phyloP scores from a whole-genome alignment of 2,797 vertebrate genomes.

The Arrhamphus sclerolepis region DNA sequence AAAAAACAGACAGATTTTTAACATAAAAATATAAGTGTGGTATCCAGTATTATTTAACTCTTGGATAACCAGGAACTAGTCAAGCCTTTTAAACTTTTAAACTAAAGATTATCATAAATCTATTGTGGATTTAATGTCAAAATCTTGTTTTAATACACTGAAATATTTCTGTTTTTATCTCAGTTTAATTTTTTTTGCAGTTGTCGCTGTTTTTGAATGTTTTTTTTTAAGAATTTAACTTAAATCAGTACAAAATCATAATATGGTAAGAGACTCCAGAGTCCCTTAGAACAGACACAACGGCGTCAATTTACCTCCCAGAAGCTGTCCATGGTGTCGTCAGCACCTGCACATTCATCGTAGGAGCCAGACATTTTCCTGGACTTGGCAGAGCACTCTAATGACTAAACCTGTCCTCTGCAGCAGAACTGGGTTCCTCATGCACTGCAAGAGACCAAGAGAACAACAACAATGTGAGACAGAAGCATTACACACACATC shows the following conservation, averaged over 20 bases:
- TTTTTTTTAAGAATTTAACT: too few species aligned
- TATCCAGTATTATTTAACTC: too few species aligned
- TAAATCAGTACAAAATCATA: constrained; percentile 3
- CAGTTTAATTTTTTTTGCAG: too few species aligned
- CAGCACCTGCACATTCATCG: constrained; percentile 87
- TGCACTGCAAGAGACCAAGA: constrained; percentile 77
- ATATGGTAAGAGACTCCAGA: neutral
- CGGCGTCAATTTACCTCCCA: constrained; percentile 89
- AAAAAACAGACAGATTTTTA: too few species aligned
- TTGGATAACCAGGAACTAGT: too few species aligned
- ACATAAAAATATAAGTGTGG: too few species aligned
- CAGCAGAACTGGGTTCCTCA: constrained; percentile 81
- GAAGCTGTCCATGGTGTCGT: constrained; percentile 97
- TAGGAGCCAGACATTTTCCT: constrained; percentile 94
- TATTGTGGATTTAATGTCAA: too few species aligned
- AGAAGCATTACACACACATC: constrained; percentile 7
- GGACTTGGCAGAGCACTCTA: constrained; percentile 70
- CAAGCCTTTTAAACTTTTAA: too few species aligned
- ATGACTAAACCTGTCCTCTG: constrained; percentile 77
- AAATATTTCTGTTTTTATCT: too few species aligned
- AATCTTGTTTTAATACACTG: too few species aligned
- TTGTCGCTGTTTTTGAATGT: too few species aligned
- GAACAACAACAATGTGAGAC: constrained; percentile 27
- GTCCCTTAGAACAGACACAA: neutral
- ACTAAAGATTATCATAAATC: too few species aligned